phyloP scores from a whole-genome alignment of 2,113 vertebrate species.

The Ptyas mucosa region DNA sequence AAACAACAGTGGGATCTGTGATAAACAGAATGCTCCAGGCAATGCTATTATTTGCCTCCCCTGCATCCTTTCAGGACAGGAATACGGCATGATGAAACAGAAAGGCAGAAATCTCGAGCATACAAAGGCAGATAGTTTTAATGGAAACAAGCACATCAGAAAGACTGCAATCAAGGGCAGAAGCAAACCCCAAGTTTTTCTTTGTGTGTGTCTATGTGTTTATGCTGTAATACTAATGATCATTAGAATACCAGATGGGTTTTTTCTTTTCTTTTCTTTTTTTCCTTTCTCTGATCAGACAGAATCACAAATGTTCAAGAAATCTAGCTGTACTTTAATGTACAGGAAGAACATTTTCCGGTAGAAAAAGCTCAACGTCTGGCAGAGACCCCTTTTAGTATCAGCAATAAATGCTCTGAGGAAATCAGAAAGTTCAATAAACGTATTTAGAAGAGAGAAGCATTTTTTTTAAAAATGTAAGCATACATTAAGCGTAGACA shows the following conservation, averaged over 20 bases:
- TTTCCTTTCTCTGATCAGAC: neutral
- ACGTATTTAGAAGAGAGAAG: conserved; percentile 29
- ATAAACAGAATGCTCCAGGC: conserved; percentile 63
- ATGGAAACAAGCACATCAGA: conserved; percentile 15
- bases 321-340: conserved; percentile 3
- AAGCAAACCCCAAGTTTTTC: conserved; percentile 2
- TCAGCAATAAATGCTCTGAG: conserved; percentile 8
- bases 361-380: neutral
- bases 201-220: neutral
- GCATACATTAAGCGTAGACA: neutral
- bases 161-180: conserved; percentile 21
- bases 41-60: conserved; percentile 42
- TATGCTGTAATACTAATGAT: conserved; percentile 6
- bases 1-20: conserved; percentile 29
- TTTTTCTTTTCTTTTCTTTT: neutral
- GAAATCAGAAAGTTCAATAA: neutral
- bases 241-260: conserved; percentile 6
- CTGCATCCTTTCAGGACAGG: conserved; percentile 50
- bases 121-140: conserved; percentile 40
- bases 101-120: conserved; percentile 8
- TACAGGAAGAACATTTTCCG: conserved; percentile 14
- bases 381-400: neutral
- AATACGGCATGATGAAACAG: conserved; percentile 29
- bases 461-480: neutral
- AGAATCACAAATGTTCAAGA: conserved; percentile 9